phyloP scores from a whole-genome alignment of 2,888 invertebrate species.

The Tubulanus polymorphus region DNA sequence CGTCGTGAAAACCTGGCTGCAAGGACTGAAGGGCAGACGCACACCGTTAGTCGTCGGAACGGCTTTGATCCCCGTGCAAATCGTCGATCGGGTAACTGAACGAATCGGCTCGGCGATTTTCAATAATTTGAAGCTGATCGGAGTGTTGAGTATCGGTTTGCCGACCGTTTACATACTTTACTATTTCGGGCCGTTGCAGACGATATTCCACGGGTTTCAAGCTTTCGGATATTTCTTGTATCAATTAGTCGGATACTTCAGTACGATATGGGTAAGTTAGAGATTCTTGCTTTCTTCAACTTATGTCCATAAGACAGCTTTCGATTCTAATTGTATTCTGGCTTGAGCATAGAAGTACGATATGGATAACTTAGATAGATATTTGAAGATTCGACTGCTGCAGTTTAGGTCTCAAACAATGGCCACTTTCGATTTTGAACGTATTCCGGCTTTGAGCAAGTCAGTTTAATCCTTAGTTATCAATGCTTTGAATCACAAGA shows the following conservation, averaged over 20 bases:
- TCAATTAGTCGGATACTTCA: conserved; percentile 45
- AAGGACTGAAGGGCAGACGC: conserved; percentile 37
- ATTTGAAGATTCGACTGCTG: too few species aligned
- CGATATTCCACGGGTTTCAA: conserved; percentile 27
- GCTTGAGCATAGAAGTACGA: too few species aligned
- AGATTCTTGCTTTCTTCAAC: too few species aligned
- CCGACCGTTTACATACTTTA: conserved; percentile 64
- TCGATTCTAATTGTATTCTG: too few species aligned
- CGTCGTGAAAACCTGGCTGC: conserved; percentile 71
- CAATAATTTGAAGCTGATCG: conserved; percentile 64
- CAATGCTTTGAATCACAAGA: too few species aligned
- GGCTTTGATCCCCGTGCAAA: conserved; percentile 64
- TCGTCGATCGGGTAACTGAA: conserved; percentile 72
- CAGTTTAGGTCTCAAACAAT: too few species aligned
- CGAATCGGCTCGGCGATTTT: conserved; percentile 68
- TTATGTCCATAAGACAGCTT: too few species aligned
- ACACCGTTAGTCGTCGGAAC: conserved; percentile 56
- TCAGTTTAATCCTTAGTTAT: too few species aligned
- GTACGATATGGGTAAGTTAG: conserved; percentile 46
- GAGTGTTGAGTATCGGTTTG: conserved; percentile 53
- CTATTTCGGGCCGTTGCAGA: conserved; percentile 64
- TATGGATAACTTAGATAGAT: too few species aligned
- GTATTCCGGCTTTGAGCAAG: too few species aligned
- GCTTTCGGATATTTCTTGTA: conserved; percentile 34
- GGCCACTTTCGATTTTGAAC: too few species aligned